A percentile compares a stretch with the other conserved stretches of the same genome.
Conservation (phyloP, 2,797 vertebrate genomes). For the Dicrostonyx torquatus region DNA sequence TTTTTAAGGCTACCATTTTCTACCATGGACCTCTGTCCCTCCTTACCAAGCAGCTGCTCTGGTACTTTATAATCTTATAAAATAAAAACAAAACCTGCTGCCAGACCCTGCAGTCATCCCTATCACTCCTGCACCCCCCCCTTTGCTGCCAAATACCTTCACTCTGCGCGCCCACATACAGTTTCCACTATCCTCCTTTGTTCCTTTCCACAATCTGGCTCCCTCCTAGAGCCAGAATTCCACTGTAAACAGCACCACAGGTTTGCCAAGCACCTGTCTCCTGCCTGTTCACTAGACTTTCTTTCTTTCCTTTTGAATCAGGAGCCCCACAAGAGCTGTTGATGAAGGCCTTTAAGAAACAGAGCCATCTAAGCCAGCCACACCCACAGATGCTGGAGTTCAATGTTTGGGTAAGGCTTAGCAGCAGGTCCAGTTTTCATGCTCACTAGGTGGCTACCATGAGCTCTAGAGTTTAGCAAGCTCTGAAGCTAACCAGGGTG, state of each 20-base stretch:
- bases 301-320: neutral
- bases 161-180: rapidly evolving
- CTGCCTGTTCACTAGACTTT: neutral
- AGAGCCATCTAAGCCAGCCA: neutral
- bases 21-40: neutral
- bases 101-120: neutral
- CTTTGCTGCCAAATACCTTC: neutral
- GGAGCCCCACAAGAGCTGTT: neutral
- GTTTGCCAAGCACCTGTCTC: neutral
- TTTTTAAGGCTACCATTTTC: neutral
- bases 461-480: rapidly evolving
- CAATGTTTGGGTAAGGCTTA: neutral
- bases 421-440: neutral
- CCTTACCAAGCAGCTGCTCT: neutral
- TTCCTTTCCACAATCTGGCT: neutral
- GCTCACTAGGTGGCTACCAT: neutral
- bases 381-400: neutral
- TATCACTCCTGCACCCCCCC: neutral
- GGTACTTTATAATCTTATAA: conserved; percentile 8
- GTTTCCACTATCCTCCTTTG: neutral
- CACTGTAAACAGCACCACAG: neutral
- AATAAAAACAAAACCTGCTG: neutral
- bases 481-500: rapidly evolving
- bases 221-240: neutral
- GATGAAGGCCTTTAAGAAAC: neutral